Base-by-base conservation (phyloP, 1,140 invertebrate species). In the Chrysomallon squamiferum region DNA sequence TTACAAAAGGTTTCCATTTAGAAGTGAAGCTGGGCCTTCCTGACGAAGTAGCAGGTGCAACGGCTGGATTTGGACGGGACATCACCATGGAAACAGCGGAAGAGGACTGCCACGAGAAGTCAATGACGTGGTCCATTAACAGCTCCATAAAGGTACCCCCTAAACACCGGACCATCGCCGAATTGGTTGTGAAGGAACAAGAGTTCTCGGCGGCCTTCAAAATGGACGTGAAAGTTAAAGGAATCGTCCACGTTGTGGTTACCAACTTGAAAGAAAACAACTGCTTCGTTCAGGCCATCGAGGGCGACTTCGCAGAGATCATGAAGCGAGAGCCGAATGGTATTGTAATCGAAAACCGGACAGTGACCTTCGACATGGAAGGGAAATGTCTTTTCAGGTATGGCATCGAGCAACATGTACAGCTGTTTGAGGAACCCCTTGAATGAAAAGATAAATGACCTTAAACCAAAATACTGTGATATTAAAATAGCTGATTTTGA, bases 1-100 rank as follows among this genome's bases (percentile, higher is more conserved):
- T 84, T 68, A 84, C 79, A 7, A 84, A 85, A 62, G 87, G 87
- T 18, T 78, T 84, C 20, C 83, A 87, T 64, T 73, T 86, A 18
- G 84, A 85, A 54, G 66, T 68, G 15, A 86, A 82, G 58, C 70
- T 88, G 30, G 87, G 86, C 63, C 84, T 86, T 35, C 87, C 87
- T 2, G 80, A 86, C 70, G 85, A 85, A 76, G 79, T 83, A 2
- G 72, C 73, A 20, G 82, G 84, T 59, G 79, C 85, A 11, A 87
- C 87, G 35, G 85, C 85, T 22, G 86, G 86, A 18, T 88, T 88
- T 69, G 86, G 87, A 33, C 79, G 85, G 30, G 87, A 88, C 65
- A 75, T 86, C n/a, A 79, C 77, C 33, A 83, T 88, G 66, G 85
- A 86, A 58, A 83, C 80, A 18, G 72, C 82, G 4, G 81, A 79